phyloP scores from a whole-genome alignment of 2,888 invertebrate genomes.

The Cheilosia variabilis region DNA sequence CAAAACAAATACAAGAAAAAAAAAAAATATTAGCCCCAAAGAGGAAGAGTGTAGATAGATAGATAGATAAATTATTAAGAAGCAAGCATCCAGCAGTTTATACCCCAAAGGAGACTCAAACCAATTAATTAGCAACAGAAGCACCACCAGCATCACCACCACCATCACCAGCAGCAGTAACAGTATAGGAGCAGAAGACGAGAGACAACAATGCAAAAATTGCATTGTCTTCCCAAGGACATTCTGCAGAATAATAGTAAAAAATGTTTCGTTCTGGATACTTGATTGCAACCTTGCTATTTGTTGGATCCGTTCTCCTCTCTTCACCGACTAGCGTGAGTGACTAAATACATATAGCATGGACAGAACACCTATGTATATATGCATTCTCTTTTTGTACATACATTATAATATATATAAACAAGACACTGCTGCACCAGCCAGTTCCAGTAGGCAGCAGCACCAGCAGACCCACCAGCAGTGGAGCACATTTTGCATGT shows the following conservation, averaged over 20 bases:
- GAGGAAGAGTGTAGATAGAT: conserved; percentile 58
- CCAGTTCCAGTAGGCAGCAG: conserved; percentile 12
- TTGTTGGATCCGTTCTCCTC: conserved; percentile 72
- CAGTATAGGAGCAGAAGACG: conserved; percentile 32
- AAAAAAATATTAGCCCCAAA: conserved; percentile 39
- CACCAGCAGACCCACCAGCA: conserved; percentile 76
- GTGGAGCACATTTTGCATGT: conserved; percentile 61
- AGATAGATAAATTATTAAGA: conserved; percentile 72
- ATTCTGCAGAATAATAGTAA: conserved; percentile 78
- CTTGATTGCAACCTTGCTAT: conserved; percentile 77
- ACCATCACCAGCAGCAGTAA: conserved; percentile 37
- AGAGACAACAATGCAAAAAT: conserved; percentile 79
- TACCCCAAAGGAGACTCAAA: conserved; percentile 69
- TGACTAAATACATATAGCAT: conserved; percentile 64
- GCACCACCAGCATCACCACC: conserved; percentile 20
- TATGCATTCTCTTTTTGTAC: conserved; percentile 49
- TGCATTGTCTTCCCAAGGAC: conserved; percentile 80
- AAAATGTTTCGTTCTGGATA: conserved; percentile 77
- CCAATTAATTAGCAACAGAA: conserved; percentile 72
- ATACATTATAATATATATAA: conserved; percentile 33
- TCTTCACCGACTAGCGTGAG: conserved; percentile 75
- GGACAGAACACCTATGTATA: conserved; percentile 3
- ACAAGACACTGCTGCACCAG: conserved; percentile 59
- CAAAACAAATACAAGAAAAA: conserved; percentile 73
- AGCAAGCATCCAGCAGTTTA: conserved; percentile 52